Conservation (phyloP, 2,888 invertebrate species). For the Tetramorium bicarinatum region DNA sequence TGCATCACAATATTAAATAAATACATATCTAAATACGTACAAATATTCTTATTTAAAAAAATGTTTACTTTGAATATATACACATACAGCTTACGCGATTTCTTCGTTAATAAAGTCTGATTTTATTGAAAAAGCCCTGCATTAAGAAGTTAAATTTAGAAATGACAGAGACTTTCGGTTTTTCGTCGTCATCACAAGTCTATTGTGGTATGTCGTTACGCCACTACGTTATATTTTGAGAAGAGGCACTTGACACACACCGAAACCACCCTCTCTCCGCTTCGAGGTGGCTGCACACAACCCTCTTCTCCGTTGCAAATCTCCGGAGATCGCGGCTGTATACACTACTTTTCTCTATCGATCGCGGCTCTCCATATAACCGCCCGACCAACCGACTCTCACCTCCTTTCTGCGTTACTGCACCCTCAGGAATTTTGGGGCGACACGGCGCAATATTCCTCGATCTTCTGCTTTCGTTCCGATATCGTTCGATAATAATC, state of each 20-base stretch:
- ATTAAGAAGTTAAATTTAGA: constrained; percentile 31
- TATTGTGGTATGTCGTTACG: constrained; percentile 22
- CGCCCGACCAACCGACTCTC: constrained; percentile 31
- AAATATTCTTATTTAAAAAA: not conserved
- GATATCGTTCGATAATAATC: constrained; percentile 39
- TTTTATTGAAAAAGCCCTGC: not conserved
- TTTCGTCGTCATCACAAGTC: constrained; percentile 6
- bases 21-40: not conserved
- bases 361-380: constrained; percentile 51
- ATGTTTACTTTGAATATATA: not conserved
- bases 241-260: constrained; percentile 40
- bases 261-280: not conserved
- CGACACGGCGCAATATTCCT: constrained; percentile 58
- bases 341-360: constrained; percentile 63
- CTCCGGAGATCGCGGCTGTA: constrained; percentile 64
- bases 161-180: constrained; percentile 24
- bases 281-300: constrained; percentile 34
- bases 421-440: constrained; percentile 65
- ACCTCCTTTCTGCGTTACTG: constrained; percentile 54
- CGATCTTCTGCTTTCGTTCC: constrained; percentile 9
- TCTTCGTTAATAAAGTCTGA: not conserved
- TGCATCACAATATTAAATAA: not conserved
- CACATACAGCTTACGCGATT: no score
- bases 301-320: constrained; percentile 53
- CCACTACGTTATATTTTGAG: constrained; percentile 11